A percentile compares a stretch with the other conserved stretches of the same genome.
phyloP scores from a whole-genome alignment of 2,888 invertebrate species.

The Meandrusa payeni region DNA sequence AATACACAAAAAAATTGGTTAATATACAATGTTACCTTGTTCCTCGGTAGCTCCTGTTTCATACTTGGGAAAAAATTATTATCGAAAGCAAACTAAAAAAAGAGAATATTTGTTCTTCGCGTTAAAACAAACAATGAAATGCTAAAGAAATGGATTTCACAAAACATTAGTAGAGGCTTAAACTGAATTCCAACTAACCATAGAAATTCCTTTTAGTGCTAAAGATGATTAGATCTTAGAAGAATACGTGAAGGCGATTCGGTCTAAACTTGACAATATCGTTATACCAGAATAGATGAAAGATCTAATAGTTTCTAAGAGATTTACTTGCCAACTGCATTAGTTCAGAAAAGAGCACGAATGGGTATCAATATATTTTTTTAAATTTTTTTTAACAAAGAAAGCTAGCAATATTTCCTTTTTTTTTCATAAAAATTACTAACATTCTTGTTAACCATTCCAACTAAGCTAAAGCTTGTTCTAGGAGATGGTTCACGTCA shows the following conservation, averaged over 20 bases:
- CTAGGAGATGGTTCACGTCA: no score
- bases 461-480: no score
- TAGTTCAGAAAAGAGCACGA: not conserved
- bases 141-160: slow-evolving; percentile 7
- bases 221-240: not conserved
- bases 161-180: not conserved
- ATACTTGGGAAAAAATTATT: slow-evolving; percentile 5
- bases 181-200: slow-evolving; percentile 1
- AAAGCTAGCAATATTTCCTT: no score
- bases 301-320: slow-evolving; percentile 1
- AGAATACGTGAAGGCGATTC: not conserved
- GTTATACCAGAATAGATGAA: not conserved
- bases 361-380: not conserved
- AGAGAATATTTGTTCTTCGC: not conserved
- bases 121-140: not conserved
- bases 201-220: not conserved
- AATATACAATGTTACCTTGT: slow-evolving; percentile 27
- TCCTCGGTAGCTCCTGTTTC: slow-evolving; percentile 27
- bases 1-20: slow-evolving; percentile 24
- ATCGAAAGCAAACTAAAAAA: not conserved
- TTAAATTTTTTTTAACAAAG: no score
- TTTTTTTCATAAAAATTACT: no score
- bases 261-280: not conserved
- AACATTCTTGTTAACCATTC: no score
- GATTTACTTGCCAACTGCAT: not conserved